Evolutionary conservation across 2,888 invertebrate genomes (phyloP).

Genomic region (Melangyna quadrimaculata): DNA sequence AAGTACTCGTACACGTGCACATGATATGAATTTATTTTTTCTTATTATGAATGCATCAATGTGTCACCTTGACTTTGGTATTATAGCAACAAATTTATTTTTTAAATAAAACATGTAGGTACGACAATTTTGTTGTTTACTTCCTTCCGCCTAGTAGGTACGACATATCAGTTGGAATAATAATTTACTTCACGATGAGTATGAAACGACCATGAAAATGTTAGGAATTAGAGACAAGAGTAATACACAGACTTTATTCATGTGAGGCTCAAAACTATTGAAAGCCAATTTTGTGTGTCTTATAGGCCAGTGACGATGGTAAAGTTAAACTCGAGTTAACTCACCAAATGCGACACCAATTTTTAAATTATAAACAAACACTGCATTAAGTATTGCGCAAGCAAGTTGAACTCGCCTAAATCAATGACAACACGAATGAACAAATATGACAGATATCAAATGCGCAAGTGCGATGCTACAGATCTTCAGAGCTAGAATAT

Average conservation of each 20-base stretch:
- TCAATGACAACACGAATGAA: no score
- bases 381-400: no score
- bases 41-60: not conserved
- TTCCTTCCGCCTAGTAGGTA: slow-evolving; percentile 27
- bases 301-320: no score
- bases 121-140: slow-evolving; percentile 27
- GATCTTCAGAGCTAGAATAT: no score
- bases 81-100: not conserved
- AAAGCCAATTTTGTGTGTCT: no score
- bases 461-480: no score
- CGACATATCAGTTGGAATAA: not conserved
- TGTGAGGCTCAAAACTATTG: no score
- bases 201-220: slow-evolving; percentile 2
- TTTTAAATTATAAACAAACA: no score
- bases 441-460: no score
- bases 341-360: no score
- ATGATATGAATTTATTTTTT: slow-evolving; percentile 2
- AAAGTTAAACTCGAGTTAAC: no score
- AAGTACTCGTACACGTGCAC: not conserved
- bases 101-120: slow-evolving; percentile 26
- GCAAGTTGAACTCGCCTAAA: no score
- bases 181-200: not conserved
- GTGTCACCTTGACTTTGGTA: not conserved
- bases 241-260: not conserved
- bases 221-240: not conserved